Base-by-base conservation (phyloP, 2,113 vertebrate genomes). In the Dromas ardeola region DNA sequence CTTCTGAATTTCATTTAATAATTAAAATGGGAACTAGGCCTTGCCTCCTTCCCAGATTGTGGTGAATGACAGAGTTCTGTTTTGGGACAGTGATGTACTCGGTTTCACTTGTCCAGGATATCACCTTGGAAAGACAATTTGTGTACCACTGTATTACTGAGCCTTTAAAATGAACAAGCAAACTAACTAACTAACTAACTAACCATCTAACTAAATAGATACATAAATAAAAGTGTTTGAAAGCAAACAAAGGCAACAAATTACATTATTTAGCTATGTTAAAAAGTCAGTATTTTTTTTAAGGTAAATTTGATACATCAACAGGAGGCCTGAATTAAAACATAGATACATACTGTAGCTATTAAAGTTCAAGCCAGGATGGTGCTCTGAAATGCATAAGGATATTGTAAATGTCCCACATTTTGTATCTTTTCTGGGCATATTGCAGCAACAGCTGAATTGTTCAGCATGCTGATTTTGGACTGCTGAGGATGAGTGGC, bases 361-460 rank as follows among this genome's bases (percentile, higher is more conserved):
- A 17, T n/a, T 86, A 65, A 87, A 71, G 42, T 82, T 90, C 49
- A 86, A 92, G 84, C 76, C 85, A 92, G 63, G 29, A 78, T 69
- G 30, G 14, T 69, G 9, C 10, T 86, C 65, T 76, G 40, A 84
- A 91, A 76, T 63, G 26, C 50, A 32, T 14, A 22, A 92, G 40
- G 34, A 30, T 88, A 34, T 53, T 81, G 65, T 78, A 94, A 94
- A 90, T 26, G 40, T 70, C 67, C 22, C 63, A 81, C 29, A 47
- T 84, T 94, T 81, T 94, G 50, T 34, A 59, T 62, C 38, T 67
- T 90, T 89, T 87, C 56, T 63, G 66, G 47, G 62, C 78, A 96
- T 94, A 96, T 77, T 97, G 72, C 76, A 96, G 63, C 30, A 95
- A 88, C 86, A 95, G 81, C 56, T 96, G 96, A 95, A 94, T 45